Evolutionary conservation across 2,113 vertebrate genomes (phyloP).

Genomic region (Galeopterus variegatus): DNA sequence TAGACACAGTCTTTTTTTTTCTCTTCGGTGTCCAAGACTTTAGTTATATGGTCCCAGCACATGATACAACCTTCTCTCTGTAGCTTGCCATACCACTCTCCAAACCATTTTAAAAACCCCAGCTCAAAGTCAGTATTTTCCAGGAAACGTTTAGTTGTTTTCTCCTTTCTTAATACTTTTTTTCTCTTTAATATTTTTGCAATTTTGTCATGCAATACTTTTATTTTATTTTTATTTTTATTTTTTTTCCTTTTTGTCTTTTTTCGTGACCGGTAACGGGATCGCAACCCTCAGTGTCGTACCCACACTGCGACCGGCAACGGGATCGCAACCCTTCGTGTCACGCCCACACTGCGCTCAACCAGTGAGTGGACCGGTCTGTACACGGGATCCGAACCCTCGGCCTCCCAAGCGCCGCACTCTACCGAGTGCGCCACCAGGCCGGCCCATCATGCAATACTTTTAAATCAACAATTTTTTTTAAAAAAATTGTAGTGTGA

Average conservation of each 20-base stretch:
- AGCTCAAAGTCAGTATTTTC: not conserved
- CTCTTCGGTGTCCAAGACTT: not conserved
- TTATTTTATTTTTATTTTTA: no score
- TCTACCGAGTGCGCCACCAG: no score
- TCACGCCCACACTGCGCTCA: no score
- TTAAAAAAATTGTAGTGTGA: not conserved
- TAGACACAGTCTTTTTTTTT: not conserved
- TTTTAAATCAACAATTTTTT: constrained; percentile 15
- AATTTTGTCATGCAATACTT: not conserved
- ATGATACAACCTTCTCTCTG: not conserved
- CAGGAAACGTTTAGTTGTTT: not conserved
- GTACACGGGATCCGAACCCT: no score
- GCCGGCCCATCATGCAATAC: not conserved
- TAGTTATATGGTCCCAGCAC: not conserved
- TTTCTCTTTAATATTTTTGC: not conserved
- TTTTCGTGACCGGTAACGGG: no score
- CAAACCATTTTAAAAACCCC: not conserved
- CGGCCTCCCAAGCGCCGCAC: no score
- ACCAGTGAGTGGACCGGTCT: no score
- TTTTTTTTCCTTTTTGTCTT: no score
- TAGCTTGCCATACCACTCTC: not conserved
- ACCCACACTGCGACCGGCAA: no score
- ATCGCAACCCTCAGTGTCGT: no score
- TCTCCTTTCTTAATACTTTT: not conserved
- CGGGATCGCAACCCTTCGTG: no score